Evolutionary conservation across 2,797 vertebrate genomes (phyloP).

Genomic region (Falco rusticolus): DNA sequence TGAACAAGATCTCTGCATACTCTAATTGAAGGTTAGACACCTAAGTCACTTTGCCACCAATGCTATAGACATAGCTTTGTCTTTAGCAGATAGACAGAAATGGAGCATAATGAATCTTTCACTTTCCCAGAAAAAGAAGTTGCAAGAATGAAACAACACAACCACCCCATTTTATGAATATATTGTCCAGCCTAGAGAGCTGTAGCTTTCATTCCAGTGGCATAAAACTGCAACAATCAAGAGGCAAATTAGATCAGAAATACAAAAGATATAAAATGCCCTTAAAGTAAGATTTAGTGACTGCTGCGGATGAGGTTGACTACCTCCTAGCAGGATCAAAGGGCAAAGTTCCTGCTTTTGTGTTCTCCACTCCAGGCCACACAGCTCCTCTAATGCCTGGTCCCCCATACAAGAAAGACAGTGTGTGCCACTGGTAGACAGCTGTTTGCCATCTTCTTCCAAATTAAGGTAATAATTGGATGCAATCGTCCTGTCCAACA

Average conservation of each 20-base stretch:
- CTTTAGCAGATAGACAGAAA: not conserved
- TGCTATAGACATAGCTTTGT: not conserved
- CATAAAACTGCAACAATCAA: not conserved
- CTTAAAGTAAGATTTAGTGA: not conserved
- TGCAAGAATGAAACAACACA: not conserved
- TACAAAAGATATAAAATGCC: not conserved
- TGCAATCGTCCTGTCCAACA: not conserved
- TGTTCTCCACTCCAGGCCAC: not conserved
- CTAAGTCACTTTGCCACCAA: no score
- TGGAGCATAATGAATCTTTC: not conserved
- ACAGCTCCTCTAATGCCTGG: not conserved
- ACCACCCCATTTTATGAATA: not conserved
- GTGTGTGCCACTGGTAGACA: not conserved
- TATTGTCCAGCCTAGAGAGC: not conserved
- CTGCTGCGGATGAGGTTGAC: not conserved
- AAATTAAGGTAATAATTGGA: not conserved
- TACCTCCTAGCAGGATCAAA: not conserved
- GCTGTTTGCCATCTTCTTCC: not conserved
- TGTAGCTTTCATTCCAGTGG: not conserved
- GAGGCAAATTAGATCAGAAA: not conserved
- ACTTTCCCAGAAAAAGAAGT: not conserved
- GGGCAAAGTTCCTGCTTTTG: not conserved
- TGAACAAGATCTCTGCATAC: not conserved
- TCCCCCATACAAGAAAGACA: not conserved
- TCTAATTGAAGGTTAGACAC: not conserved